Evolutionary conservation across 2,797 vertebrate species (phyloP).

Genomic region (Myotis findleyi): DNA sequence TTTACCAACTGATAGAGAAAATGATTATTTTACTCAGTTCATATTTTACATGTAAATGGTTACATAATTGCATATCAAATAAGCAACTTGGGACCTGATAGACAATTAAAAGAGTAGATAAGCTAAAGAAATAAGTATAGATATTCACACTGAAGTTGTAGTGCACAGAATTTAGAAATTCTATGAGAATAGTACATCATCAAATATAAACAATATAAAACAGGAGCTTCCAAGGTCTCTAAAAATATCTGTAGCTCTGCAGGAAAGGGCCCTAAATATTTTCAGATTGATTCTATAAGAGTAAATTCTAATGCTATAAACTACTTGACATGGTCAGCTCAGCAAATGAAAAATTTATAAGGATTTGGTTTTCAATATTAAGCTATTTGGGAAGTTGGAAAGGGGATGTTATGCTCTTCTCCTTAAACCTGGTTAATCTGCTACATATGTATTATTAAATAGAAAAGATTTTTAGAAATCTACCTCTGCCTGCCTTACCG

Average conservation of each 20-base stretch:
- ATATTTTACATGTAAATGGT: neutral
- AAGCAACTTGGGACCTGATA: neutral
- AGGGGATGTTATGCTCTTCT: neutral
- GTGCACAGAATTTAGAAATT: neutral
- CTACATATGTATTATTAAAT: conserved; percentile 26
- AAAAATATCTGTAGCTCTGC: conserved; percentile 26
- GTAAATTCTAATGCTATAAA: conserved; percentile 16
- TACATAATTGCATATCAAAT: neutral
- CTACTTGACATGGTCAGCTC: conserved; percentile 14
- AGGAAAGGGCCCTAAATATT: neutral
- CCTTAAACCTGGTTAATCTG: conserved; percentile 16
- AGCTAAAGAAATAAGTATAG: neutral
- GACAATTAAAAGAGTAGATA: neutral
- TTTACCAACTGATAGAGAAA: neutral
- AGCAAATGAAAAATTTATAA: conserved; percentile 7
- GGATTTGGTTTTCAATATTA: conserved; percentile 2
- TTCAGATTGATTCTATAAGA: neutral
- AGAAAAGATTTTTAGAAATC: conserved; percentile 21
- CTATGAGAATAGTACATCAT: neutral
- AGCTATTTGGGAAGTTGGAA: neutral
- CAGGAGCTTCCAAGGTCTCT: neutral
- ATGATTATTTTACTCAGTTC: neutral
- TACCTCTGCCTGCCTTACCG: neutral
- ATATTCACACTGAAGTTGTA: neutral
- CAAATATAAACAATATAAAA: neutral